A percentile compares a stretch with the other conserved stretches of the same genome.
Evolutionary conservation across 1,140 invertebrate genomes (phyloP).

Genomic region (honey bee (Apis mellifera)): DNA sequence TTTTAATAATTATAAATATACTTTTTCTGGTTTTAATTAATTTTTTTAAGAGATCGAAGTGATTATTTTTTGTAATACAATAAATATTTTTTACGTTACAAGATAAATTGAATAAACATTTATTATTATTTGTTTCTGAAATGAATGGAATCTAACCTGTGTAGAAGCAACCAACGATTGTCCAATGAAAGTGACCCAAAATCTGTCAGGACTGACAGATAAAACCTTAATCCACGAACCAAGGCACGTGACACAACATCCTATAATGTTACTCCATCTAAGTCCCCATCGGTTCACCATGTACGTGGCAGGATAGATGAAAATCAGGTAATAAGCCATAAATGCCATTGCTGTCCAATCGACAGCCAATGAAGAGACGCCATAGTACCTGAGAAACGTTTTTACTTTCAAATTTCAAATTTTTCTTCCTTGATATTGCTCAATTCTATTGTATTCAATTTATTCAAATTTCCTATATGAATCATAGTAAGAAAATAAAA

Average conservation of each 20-base stretch:
- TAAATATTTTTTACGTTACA: too few relatives aligned
- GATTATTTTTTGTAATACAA: too few relatives aligned
- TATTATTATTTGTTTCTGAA: too few relatives aligned
- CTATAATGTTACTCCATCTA: conserved; percentile 76
- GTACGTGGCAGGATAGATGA: conserved; percentile 87
- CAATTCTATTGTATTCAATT: not conserved
- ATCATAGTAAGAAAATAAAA: too few relatives aligned
- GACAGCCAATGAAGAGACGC: conserved; percentile 81
- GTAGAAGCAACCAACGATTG: conserved; percentile 87
- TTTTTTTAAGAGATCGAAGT: too few relatives aligned
- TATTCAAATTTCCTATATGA: not conserved
- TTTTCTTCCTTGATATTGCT: not conserved
- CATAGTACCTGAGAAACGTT: conserved; percentile 78
- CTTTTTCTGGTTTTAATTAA: too few relatives aligned
- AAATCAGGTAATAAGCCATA: conserved; percentile 86
- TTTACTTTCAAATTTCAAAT: not conserved
- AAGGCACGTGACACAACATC: conserved; percentile 77
- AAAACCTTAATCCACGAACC: conserved; percentile 89
- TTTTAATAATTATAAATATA: too few relatives aligned
- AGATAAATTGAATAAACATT: too few relatives aligned
- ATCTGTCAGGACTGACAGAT: conserved; percentile 83
- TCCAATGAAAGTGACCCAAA: conserved; percentile 85
- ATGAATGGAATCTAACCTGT: conserved; percentile 76
- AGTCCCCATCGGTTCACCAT: conserved; percentile 80
- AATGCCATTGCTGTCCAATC: conserved; percentile 88